These are phyloP conservation scores for Percopsis omiscomaycus DNA, from an alignment of 2,797 vertebrate genomes.

Conservation along the genomic window DNA sequence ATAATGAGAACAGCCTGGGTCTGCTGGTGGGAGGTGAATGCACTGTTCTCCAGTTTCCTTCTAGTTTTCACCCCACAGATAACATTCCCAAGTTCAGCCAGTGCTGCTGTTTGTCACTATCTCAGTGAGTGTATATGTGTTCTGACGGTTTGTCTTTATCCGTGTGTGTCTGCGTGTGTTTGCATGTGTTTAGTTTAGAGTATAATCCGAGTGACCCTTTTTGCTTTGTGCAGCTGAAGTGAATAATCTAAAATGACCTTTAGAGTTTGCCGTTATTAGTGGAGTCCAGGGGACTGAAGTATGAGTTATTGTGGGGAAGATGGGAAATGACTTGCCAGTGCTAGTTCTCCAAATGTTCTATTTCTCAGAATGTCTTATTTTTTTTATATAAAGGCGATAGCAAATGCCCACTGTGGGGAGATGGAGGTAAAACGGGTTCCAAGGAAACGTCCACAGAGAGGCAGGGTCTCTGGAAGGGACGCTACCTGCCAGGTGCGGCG, in stretches of 20 bases:
- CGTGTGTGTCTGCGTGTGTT: not conserved
- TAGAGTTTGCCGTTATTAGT: conserved; percentile 15
- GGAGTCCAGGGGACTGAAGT: conserved; percentile 9
- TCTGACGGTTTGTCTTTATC: not conserved
- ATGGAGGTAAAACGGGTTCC: too few species aligned
- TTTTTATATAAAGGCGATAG: not conserved
- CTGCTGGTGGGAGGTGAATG: not conserved
- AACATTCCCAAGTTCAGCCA: conserved; percentile 8
- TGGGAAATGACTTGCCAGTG: conserved; percentile 31
- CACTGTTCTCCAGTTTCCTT: not conserved
- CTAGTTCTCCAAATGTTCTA: conserved; percentile 16
- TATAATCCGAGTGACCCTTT: conserved; percentile 19
- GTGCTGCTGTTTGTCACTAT: conserved; percentile 13
- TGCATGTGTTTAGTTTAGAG: not conserved
- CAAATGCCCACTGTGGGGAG: too few species aligned
- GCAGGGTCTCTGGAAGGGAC: too few species aligned
- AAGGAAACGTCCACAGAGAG: too few species aligned
- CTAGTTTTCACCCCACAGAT: conserved; percentile 6
- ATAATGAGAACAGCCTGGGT: conserved; percentile 13
- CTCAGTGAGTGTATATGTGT: conserved; percentile 10
- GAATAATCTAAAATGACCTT: conserved; percentile 32
- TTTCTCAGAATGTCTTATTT: conserved; percentile 13
- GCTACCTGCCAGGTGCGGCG: too few species aligned
- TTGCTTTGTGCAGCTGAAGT: conserved; percentile 2
- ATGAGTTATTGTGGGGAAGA: conserved; percentile 38